Conservation (phyloP, 2,888 invertebrate genomes). For the Campopleginae sp. region DNA sequence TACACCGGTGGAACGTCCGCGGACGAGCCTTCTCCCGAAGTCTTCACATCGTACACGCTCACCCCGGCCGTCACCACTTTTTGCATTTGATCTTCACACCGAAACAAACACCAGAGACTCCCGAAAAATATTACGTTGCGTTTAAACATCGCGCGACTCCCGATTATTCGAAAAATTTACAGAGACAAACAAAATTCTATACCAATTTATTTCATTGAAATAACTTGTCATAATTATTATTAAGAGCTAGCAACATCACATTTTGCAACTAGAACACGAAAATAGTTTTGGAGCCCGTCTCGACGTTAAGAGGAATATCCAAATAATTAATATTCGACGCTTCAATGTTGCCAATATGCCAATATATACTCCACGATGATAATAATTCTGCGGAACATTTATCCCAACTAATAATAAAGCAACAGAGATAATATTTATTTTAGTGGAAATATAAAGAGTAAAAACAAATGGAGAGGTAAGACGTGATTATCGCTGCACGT, state of each 20-base stretch:
- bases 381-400: no score
- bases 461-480: no score
- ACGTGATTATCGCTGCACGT: no score
- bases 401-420: no score
- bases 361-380: no score
- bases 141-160: neutral
- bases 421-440: no score
- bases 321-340: no score
- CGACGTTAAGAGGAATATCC: no score
- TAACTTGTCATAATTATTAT: neutral
- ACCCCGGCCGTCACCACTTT: neutral
- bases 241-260: neutral
- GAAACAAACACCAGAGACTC: neutral
- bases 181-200: neutral
- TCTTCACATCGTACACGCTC: neutral
- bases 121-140: neutral
- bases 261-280: neutral
- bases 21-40: slow-evolving; percentile 26
- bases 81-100: neutral
- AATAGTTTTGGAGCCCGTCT: no score
- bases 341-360: no score
- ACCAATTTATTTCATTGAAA: neutral
- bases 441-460: no score
- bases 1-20: slow-evolving; percentile 33
- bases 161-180: neutral